Evolutionary conservation across 2,888 invertebrate genomes (phyloP).

Genomic region (Lypha dubia): DNA sequence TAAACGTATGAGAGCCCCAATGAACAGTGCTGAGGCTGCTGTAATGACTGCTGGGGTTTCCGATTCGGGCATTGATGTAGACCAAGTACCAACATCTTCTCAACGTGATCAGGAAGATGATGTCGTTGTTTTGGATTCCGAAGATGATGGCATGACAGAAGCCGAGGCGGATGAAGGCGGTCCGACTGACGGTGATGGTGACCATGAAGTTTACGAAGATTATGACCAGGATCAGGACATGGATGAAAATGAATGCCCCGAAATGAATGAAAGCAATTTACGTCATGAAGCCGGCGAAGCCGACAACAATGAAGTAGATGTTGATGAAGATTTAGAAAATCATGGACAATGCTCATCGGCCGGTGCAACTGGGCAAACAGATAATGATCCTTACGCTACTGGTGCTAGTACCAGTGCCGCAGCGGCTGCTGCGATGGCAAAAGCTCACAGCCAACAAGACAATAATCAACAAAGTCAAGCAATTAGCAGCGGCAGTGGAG

Average conservation of each 20-base stretch:
- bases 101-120: constrained; percentile 94
- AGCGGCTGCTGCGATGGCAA: constrained; percentile 74
- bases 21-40: constrained; percentile 79
- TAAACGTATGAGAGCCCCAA: constrained; percentile 81
- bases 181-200: constrained; percentile 84
- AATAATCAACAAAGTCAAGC: constrained; percentile 87
- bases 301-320: constrained; percentile 87
- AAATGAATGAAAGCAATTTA: constrained; percentile 85
- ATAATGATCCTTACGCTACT: constrained; percentile 78
- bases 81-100: constrained; percentile 93
- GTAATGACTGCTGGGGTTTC: constrained; percentile 83
- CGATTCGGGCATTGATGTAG: constrained; percentile 86
- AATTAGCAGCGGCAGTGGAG: constrained; percentile 91
- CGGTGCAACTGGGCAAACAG: constrained; percentile 83
- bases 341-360: constrained; percentile 85
- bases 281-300: constrained; percentile 76
- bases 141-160: constrained; percentile 84
- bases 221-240: constrained; percentile 84
- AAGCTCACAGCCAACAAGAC: constrained; percentile 78
- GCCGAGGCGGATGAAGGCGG: constrained; percentile 84
- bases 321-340: constrained; percentile 87
- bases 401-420: constrained; percentile 76
- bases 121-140: constrained; percentile 91
- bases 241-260: constrained; percentile 85
- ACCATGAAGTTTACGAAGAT: constrained; percentile 86